A percentile compares a stretch with the other conserved stretches of the same genome.
These are phyloP conservation scores for Myotis brandtii DNA, from an alignment of 2,113 vertebrate genomes.

Conservation along the genomic window DNA sequence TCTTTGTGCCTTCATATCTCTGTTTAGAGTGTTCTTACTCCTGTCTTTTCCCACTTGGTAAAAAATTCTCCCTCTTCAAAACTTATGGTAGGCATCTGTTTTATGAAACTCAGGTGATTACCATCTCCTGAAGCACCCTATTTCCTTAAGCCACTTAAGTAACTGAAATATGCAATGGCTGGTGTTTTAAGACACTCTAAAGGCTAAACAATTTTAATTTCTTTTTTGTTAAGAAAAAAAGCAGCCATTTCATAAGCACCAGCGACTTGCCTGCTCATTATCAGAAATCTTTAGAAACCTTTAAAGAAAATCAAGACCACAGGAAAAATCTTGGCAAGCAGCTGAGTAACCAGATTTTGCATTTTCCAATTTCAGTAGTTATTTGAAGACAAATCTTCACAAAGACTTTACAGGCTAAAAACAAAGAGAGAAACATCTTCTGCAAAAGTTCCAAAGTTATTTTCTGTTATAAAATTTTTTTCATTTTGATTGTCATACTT, in stretches of 20 bases:
- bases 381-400: conserved; percentile 51
- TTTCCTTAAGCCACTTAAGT: neutral
- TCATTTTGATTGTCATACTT: conserved; percentile 54
- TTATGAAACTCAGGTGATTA: conserved; percentile 33
- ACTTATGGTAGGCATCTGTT: neutral
- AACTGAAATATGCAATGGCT: neutral
- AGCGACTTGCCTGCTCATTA: neutral
- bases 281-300: conserved; percentile 48
- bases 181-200: neutral
- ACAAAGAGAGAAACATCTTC: conserved; percentile 21
- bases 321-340: conserved; percentile 13
- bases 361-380: conserved; percentile 35
- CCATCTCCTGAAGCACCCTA: conserved; percentile 24
- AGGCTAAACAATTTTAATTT: neutral
- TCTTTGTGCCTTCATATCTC: neutral
- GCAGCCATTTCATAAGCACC: conserved; percentile 19
- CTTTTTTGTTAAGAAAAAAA: neutral
- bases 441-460: conserved; percentile 45
- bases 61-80: neutral
- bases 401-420: conserved; percentile 38
- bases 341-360: conserved; percentile 33
- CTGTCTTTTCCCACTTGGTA: neutral
- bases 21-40: neutral
- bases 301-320: conserved; percentile 41
- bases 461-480: conserved; percentile 17